These are phyloP conservation scores for Uria aalge DNA, from an alignment of 2,113 vertebrate species.

Conservation along the genomic window DNA sequence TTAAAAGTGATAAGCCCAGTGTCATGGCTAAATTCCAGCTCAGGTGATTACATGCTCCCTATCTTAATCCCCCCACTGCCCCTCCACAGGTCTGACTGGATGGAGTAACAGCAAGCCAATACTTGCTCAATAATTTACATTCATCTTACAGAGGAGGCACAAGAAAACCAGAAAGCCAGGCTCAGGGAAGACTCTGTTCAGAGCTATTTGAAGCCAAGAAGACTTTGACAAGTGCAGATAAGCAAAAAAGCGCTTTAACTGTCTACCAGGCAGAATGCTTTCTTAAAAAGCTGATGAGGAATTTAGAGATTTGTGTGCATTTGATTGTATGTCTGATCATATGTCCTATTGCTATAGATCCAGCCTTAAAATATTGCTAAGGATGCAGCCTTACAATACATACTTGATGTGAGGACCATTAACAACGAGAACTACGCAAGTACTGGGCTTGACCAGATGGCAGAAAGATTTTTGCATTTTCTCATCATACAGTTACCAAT, in stretches of 20 bases:
- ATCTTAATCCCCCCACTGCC: neutral
- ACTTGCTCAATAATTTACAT: neutral
- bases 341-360: neutral
- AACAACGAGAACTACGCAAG: neutral
- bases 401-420: neutral
- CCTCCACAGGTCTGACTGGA: neutral
- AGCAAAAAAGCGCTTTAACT: neutral
- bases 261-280: neutral
- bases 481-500: neutral
- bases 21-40: neutral
- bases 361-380: constrained; percentile 13
- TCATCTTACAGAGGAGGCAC: neutral
- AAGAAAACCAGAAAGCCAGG: neutral
- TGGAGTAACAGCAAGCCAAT: neutral
- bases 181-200: neutral
- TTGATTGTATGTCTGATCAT: neutral
- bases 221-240: neutral
- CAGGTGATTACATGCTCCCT: neutral
- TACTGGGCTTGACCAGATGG: constrained; percentile 31
- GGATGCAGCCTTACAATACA: neutral
- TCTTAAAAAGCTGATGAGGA: constrained; percentile 11
- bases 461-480: constrained; percentile 36
- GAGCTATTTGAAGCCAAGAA: neutral
- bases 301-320: neutral
- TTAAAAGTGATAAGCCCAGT: neutral